Evolutionary conservation across 2,113 vertebrate genomes (phyloP).

Genomic region (Stomatorhinus ivindoensis): DNA sequence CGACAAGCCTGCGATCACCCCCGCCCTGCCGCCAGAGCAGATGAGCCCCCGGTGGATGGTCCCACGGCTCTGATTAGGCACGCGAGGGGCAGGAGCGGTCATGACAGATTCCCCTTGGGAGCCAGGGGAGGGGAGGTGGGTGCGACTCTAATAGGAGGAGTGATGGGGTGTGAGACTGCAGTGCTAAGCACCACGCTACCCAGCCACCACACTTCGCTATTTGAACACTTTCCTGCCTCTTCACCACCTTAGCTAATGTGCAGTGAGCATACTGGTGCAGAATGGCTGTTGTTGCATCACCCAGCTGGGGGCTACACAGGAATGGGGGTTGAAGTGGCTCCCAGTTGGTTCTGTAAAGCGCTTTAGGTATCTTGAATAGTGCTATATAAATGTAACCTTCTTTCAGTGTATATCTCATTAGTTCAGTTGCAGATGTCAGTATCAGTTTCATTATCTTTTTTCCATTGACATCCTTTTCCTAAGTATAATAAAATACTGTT

Average conservation of each 20-base stretch:
- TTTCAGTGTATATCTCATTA: not conserved
- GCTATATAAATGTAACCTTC: no score
- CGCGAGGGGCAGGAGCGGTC: constrained; percentile 36
- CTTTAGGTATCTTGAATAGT: no score
- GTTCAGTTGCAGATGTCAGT: not conserved
- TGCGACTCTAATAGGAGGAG: not conserved
- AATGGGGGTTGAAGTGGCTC: no score
- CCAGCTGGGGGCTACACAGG: no score
- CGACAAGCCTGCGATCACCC: constrained; percentile 38
- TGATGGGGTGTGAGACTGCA: no score
- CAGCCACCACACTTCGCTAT: no score
- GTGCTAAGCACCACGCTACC: no score
- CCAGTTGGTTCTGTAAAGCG: no score
- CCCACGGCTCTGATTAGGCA: not conserved
- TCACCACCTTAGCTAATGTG: no score
- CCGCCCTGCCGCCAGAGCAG: not conserved
- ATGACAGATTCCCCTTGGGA: constrained; percentile 38
- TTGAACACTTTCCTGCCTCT: no score
- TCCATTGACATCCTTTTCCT: not conserved
- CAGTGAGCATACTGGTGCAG: no score
- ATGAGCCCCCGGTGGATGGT: not conserved
- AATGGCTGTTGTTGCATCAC: no score
- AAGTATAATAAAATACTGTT: not conserved
- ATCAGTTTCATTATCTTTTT: not conserved
- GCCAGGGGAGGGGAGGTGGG: not conserved